Evolutionary conservation across 2,113 vertebrate species (phyloP).

Genomic region (Forbesichthys agassizii): DNA sequence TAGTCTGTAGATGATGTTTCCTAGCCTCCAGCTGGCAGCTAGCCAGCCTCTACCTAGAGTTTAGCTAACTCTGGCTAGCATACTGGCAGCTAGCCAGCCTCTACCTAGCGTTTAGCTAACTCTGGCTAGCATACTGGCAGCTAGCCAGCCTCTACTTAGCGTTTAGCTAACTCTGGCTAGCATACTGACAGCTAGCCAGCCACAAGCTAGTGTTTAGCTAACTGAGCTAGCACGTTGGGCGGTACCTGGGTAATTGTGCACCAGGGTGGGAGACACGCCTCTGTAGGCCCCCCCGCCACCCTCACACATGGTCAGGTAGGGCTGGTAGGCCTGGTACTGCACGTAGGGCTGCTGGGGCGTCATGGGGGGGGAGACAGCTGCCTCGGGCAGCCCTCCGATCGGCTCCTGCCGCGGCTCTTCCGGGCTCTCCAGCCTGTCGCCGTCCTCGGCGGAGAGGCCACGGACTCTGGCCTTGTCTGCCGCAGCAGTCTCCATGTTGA

Average conservation of each 20-base stretch:
- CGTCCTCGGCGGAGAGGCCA: conserved; percentile 74
- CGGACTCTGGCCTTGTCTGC: conserved; percentile 75
- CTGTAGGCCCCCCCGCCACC: conserved; percentile 87
- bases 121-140: too few relatives aligned
- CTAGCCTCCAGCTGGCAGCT: too few relatives aligned
- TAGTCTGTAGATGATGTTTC: too few relatives aligned
- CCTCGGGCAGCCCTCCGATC: conserved; percentile 82
- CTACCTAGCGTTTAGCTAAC: too few relatives aligned
- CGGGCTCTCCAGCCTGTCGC: conserved; percentile 82
- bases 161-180: too few relatives aligned
- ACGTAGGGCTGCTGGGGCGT: conserved; percentile 94
- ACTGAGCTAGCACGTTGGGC: not conserved
- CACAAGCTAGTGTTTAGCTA: not conserved
- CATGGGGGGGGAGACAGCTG: conserved; percentile 89
- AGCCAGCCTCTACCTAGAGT: too few relatives aligned
- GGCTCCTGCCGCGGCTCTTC: conserved; percentile 85
- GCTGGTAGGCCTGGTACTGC: conserved; percentile 88
- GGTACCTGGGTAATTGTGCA: conserved; percentile 77
- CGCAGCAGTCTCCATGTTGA: conserved; percentile 76
- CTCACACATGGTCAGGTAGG: conserved; percentile 96
- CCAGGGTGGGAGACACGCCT: conserved; percentile 91
- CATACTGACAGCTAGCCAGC: too few relatives aligned
- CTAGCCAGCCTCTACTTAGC: too few relatives aligned
- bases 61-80: too few relatives aligned
- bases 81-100: too few relatives aligned